Base-by-base conservation (phyloP, 2,113 vertebrate species). In the Micromys minutus region DNA sequence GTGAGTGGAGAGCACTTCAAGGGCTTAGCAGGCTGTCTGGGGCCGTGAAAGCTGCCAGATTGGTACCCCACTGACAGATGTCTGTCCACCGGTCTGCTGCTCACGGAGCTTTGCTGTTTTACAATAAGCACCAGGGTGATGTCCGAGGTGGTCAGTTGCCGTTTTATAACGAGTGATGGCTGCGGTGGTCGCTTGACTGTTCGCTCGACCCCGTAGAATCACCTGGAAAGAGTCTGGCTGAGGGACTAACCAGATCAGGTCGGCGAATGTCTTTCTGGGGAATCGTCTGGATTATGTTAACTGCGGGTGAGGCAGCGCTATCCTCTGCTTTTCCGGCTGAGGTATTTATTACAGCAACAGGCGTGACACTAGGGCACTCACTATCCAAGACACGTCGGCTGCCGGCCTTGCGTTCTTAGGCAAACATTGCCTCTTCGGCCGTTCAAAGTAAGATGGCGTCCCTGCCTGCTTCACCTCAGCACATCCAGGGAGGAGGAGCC, bases 381-480 rank as follows among this genome's bases (percentile, higher is more conserved):
- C 45, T 79, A 42, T 72, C 50, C 74, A 81, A 42, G 52, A 29
- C 4, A 26, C 4, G 26, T n/a, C 52, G 63, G 22, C 45, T 59
- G 7, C 72, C 47, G 21, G 15, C 42, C 50, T 65, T 52, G 6
- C 45, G 10, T 80, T 65, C 86, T 83, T 84, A 61, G 65, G 61
- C 15, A 85, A 39, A 80, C 67, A n/a, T 3, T 91, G 10, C 0
- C 3, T 24, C 47, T 16, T 45, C 50, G 47, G 26, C 76, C 75
- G 39, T 24, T 52, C 22, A 29, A 0, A 59, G 71, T 22, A 1
- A 22, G 71, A 1, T 26, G 11, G 59, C 29, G 47, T 52, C 24
- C 74, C 50, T 0, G 0, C 71, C 57, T 0, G 0, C 77, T 55
- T 57, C 76, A 36, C 29, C 47, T 71, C 19, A 34, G 77, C 22